Base-by-base conservation (phyloP, 2,888 invertebrate species). In the Drosophila affinis region DNA sequence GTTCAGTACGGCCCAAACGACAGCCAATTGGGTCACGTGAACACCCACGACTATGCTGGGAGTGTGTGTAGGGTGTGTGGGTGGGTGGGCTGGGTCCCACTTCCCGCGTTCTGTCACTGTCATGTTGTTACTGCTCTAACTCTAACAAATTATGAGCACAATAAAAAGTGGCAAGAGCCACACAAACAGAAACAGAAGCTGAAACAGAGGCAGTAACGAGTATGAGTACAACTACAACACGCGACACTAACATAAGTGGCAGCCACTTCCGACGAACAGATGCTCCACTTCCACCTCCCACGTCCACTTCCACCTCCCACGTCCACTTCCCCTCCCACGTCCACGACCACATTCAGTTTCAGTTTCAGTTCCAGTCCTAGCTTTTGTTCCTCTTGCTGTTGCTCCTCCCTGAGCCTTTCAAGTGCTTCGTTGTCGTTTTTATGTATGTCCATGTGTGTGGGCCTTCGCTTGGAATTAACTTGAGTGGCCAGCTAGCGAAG, bases 381-480 rank as follows among this genome's bases (percentile, higher is more conserved):
- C 39, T 39, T 39, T 39, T n/a, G 39, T 7, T 39, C 39, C 39
- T 24, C 4, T 24, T 24, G 4, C 24, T 29, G 2, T 12, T 12
- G 62, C 59, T 58, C 64, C 61, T 62, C 52, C 72, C 64, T 75
- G 51, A 49, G 53, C 56, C 70, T 64, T 7, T 39, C 59, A 62
- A 75, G 52, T 60, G 46, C 64, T 52, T 55, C 57, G 51, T 55
- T 55, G 39, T 47, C 49, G 57, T 72, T 46, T 49, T 56, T 59
- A 46, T 62, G 62, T 63, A 24, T 6, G 14, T 14, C n/a, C 39
- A 39, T 62, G 51, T 62, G 46, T 60, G 39, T 68, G 55, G 58
- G 67, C 67, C 76, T 62, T 81, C 70, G 75, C 81, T 75, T 81
- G 78, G 69, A 83, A 81, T 83, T 81, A 84, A 69, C 77, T 81